Conservation (phyloP, 1,140 invertebrate genomes). For the Lordiphosa stackelbergi region DNA sequence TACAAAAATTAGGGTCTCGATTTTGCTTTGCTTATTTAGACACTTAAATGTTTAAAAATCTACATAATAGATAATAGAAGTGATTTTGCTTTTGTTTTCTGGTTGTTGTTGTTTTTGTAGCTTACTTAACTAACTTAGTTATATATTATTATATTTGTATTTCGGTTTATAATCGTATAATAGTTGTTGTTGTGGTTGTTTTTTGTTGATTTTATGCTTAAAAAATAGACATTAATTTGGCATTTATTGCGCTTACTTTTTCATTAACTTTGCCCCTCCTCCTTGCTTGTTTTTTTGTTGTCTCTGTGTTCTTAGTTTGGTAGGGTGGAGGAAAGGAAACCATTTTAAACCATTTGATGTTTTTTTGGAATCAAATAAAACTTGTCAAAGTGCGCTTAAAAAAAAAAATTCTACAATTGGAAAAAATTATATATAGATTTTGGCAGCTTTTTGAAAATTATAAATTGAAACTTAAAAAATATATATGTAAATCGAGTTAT, state of each 20-base stretch:
- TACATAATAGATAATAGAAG: slow-evolving; percentile 39
- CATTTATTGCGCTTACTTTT: slow-evolving; percentile 65
- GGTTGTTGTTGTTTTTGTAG: no score
- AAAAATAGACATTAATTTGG: slow-evolving; percentile 70
- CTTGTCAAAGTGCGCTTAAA: slow-evolving; percentile 4
- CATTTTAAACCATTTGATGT: no score
- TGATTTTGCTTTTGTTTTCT: slow-evolving; percentile 24
- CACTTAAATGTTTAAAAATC: slow-evolving; percentile 38
- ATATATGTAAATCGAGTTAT: slow-evolving; percentile 40
- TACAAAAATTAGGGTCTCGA: slow-evolving; percentile 62
- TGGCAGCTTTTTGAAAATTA: slow-evolving; percentile 37
- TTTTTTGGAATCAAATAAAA: no score
- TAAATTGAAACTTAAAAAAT: slow-evolving; percentile 29
- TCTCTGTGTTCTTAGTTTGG: slow-evolving; percentile 18
- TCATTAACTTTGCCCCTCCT: slow-evolving; percentile 44
- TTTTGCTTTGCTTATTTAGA: slow-evolving; percentile 41
- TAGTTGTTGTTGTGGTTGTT: slow-evolving; percentile 51
- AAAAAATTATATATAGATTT: slow-evolving; percentile 37
- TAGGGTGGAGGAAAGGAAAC: no score
- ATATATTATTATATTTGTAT: slow-evolving; percentile 58
- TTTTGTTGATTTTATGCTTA: slow-evolving; percentile 40
- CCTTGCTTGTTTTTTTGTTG: slow-evolving; percentile 44
- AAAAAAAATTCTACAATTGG: slow-evolving; percentile 24
- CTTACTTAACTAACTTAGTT: slow-evolving; percentile 54
- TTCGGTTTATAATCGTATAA: slow-evolving; percentile 51